phyloP scores from a whole-genome alignment of 2,113 vertebrate species.

The Psammodynastes pulverulentus region DNA sequence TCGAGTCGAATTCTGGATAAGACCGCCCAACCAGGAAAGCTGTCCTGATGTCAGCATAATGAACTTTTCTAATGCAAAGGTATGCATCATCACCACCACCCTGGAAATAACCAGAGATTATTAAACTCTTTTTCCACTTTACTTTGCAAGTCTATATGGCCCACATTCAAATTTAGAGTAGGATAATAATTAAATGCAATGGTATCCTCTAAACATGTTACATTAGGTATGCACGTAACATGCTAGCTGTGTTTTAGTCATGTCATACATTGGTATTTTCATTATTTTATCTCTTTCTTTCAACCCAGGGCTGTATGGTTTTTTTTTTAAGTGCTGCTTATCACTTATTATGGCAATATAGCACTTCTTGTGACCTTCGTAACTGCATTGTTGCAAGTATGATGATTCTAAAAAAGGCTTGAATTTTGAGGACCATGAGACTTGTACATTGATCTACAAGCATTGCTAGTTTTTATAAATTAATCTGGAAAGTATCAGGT shows the following conservation, averaged over 20 bases:
- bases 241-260: background rate
- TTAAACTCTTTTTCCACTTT: background rate
- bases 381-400: background rate
- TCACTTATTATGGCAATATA: background rate
- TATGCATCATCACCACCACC: conserved; percentile 83
- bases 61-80: conserved; percentile 71
- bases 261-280: background rate
- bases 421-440: background rate
- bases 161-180: background rate
- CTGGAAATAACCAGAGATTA: conserved; percentile 58
- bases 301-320: background rate
- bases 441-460: background rate
- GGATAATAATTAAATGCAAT: background rate
- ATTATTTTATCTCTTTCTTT: background rate
- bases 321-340: background rate
- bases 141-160: background rate
- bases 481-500: background rate
- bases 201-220: background rate
- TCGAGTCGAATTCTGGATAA: conserved; percentile 68
- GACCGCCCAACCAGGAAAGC: conserved; percentile 67
- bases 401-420: background rate
- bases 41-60: conserved; percentile 62
- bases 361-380: background rate
- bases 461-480: background rate
- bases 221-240: background rate